phyloP scores from a whole-genome alignment of 2,888 invertebrate genomes.

The Clepsis dumicolana region DNA sequence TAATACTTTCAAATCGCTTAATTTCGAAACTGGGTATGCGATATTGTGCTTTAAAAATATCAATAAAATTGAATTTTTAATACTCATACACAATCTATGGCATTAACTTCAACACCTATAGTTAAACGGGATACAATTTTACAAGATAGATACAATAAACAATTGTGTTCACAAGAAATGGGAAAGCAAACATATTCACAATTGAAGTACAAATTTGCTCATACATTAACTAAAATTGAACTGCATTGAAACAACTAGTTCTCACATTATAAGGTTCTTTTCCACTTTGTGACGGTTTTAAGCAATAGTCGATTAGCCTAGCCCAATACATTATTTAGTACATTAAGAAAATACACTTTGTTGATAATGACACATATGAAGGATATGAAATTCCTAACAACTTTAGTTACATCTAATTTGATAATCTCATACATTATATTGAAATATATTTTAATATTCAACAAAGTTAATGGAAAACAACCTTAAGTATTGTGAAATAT shows the following conservation, averaged over 20 bases:
- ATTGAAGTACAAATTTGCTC: conserved; percentile 50
- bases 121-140: conserved; percentile 71
- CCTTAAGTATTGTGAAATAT: conserved; percentile 42
- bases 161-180: conserved; percentile 57
- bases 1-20: conserved; percentile 74
- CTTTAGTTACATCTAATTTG: conserved; percentile 39
- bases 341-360: conserved; percentile 32
- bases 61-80: conserved; percentile 39
- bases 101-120: conserved; percentile 72
- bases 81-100: conserved; percentile 56
- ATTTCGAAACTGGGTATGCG: conserved; percentile 55
- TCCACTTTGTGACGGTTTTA: conserved; percentile 27
- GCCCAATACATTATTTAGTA: conserved; percentile 13
- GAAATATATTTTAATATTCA: conserved; percentile 36
- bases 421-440: conserved; percentile 41
- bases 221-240: conserved; percentile 31
- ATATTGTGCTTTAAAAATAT: conserved; percentile 36
- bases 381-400: conserved; percentile 31
- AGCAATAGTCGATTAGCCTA: conserved; percentile 7
- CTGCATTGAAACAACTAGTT: conserved; percentile 35
- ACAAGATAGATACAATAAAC: conserved; percentile 72
- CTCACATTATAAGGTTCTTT: conserved; percentile 38
- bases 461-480: conserved; percentile 57
- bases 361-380: conserved; percentile 16
- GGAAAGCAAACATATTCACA: conserved; percentile 83